Conservation (phyloP, 2,113 vertebrate genomes). For the Gulo gulo region DNA sequence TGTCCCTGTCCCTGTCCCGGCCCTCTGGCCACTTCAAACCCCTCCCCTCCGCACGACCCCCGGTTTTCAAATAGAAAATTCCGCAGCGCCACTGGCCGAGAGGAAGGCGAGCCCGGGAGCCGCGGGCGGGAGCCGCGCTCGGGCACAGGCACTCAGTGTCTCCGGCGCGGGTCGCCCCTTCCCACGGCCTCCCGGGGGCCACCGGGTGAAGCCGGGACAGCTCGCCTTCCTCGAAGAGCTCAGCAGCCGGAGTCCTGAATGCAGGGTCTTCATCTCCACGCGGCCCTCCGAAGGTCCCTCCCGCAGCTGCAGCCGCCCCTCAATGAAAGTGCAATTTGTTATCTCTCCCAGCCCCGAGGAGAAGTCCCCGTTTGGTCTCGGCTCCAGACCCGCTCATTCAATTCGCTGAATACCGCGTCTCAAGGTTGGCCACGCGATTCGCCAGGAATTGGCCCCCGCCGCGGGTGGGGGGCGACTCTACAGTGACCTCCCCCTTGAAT, state of each 20-base stretch:
- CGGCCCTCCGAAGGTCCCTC: neutral
- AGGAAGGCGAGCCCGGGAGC: neutral
- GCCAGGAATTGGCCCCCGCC: neutral
- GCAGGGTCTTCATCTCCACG: conserved; percentile 24
- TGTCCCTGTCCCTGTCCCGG: neutral
- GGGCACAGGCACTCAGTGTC: neutral
- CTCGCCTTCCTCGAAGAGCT: neutral
- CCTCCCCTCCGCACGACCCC: neutral
- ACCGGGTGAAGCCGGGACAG: neutral
- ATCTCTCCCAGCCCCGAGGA: neutral
- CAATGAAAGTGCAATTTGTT: conserved; percentile 54
- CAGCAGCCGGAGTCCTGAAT: neutral
- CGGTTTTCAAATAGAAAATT: neutral
- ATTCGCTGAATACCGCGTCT: neutral
- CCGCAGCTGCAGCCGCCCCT: conserved; percentile 39
- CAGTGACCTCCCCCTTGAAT: neutral
- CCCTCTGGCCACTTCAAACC: neutral
- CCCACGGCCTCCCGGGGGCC: neutral
- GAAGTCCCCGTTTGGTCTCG: neutral
- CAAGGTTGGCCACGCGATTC: neutral
- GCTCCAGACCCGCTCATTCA: neutral
- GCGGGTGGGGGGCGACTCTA: neutral
- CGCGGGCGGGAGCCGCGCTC: neutral
- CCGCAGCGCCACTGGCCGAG: neutral
- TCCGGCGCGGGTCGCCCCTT: neutral